These are phyloP conservation scores for Psix sp. DNA, from an alignment of 1,140 invertebrate genomes.

Conservation along the genomic window DNA sequence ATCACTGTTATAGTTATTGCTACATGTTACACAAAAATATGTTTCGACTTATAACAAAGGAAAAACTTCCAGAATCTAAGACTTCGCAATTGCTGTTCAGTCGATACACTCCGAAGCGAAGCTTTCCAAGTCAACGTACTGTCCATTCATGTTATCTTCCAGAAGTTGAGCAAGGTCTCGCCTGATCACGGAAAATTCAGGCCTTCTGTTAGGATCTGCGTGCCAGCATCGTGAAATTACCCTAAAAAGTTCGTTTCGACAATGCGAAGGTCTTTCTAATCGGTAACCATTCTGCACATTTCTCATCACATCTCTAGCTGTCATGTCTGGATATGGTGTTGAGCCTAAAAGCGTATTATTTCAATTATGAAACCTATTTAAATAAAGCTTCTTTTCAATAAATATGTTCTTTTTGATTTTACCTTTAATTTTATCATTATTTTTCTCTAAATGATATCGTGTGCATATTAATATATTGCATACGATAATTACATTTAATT, in stretches of 20 bases:
- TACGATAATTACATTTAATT: too few species aligned
- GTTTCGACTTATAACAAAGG: conserved; percentile 52
- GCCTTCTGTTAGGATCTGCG: conserved; percentile 84
- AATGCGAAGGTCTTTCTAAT: conserved; percentile 85
- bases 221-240: conserved; percentile 87
- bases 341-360: conserved; percentile 85
- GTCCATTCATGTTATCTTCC: conserved; percentile 83
- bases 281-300: conserved; percentile 86
- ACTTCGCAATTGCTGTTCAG: conserved; percentile 61
- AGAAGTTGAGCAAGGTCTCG: conserved; percentile 83
- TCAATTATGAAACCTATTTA: too few species aligned
- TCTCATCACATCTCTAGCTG: conserved; percentile 86
- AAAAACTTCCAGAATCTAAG: conserved; percentile 38
- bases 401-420: not conserved
- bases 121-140: conserved; percentile 87
- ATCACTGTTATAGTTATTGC: conserved; percentile 46
- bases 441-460: too few species aligned
- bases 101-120: conserved; percentile 84
- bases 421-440: too few species aligned
- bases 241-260: conserved; percentile 84
- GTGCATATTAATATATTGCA: too few species aligned
- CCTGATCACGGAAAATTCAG: conserved; percentile 83
- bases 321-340: conserved; percentile 88
- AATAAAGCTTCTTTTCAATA: too few species aligned
- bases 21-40: conserved; percentile 55